Conservation (phyloP, 2,113 vertebrate species). For the Tachysurus fulvidraco region DNA sequence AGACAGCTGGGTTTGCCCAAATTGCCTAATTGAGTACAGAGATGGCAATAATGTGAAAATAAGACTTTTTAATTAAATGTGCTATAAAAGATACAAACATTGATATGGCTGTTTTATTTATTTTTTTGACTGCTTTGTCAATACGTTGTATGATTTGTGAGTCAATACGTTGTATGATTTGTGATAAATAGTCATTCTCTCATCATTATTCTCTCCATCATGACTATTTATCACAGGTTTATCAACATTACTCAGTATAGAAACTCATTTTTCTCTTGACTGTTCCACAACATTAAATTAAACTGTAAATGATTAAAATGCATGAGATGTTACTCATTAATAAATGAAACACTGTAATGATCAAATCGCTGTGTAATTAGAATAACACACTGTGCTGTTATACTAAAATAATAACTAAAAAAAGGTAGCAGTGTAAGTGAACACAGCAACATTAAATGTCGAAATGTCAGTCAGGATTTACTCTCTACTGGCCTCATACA, state of each 20-base stretch:
- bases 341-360: not conserved
- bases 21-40: too few species aligned
- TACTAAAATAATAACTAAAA: not conserved
- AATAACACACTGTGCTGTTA: not conserved
- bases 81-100: not conserved
- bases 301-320: not conserved
- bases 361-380: not conserved
- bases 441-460: not conserved
- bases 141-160: not conserved
- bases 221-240: not conserved
- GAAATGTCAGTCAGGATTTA: not conserved
- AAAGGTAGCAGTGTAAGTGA: not conserved
- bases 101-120: not conserved
- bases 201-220: too few species aligned
- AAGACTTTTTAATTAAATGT: not conserved
- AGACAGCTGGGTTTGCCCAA: too few species aligned
- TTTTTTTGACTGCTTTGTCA: not conserved
- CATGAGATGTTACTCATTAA: not conserved
- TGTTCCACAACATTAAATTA: too few species aligned
- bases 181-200: too few species aligned
- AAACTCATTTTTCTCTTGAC: not conserved
- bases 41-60: too few species aligned
- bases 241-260: not conserved
- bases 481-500: not conserved
- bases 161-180: too few species aligned